These are phyloP conservation scores for Zoanthus sociatus DNA, from an alignment of 92 coral and sea anemone genomes.

Conservation along the genomic window DNA sequence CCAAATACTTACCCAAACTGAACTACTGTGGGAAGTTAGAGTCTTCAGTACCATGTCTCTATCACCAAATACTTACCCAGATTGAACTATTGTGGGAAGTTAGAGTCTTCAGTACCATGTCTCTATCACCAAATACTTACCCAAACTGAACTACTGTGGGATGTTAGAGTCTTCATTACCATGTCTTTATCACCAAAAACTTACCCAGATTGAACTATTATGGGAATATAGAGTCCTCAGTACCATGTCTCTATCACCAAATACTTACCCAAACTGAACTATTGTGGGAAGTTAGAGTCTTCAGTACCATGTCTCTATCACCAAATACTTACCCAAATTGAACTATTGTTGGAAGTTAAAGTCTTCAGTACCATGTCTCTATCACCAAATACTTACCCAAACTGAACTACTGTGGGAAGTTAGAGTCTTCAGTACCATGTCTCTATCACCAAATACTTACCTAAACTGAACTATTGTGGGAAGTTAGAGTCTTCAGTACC, in stretches of 20 bases:
- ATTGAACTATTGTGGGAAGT: constrained; percentile 33
- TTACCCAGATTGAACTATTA: constrained; percentile 41
- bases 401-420: constrained; percentile 34
- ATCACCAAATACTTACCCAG: constrained; percentile 25
- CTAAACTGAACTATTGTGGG: constrained; percentile 38
- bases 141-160: constrained; percentile 41
- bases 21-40: constrained; percentile 28
- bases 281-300: constrained; percentile 28
- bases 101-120: constrained; percentile 1
- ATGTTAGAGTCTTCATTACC: constrained; percentile 7
- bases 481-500: constrained; percentile 11
- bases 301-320: background rate
- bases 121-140: constrained; percentile 10
- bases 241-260: background rate
- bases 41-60: constrained; percentile 5
- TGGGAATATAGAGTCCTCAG: constrained; percentile 20
- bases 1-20: constrained; percentile 36
- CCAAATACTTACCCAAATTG: constrained; percentile 36
- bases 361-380: constrained; percentile 5
- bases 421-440: constrained; percentile 1
- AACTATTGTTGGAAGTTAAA: constrained; percentile 24
- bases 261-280: constrained; percentile 37
- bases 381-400: constrained; percentile 25
- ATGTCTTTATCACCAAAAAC: constrained; percentile 1
- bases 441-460: constrained; percentile 11